Conservation (phyloP, 2,888 invertebrate species). For the Acanthosepion esculentum region DNA sequence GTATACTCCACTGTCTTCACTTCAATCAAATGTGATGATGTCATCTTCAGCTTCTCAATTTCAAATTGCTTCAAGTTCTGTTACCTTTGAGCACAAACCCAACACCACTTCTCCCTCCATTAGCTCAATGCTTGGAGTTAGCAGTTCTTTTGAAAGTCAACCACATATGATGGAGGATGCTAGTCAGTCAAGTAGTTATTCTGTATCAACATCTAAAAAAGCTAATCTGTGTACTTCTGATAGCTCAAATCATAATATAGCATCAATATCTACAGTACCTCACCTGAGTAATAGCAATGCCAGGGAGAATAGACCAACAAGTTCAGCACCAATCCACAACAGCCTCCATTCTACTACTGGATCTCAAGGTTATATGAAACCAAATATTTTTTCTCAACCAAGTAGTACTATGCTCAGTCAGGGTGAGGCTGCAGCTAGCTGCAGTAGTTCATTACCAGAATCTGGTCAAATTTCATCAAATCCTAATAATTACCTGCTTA, state of each 20-base stretch:
- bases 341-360: slow-evolving; percentile 11
- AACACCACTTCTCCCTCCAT: not conserved
- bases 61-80: not conserved
- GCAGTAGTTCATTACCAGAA: not conserved
- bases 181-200: not conserved
- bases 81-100: not conserved
- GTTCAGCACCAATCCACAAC: not conserved
- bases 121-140: not conserved
- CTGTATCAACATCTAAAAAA: not conserved
- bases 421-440: not conserved
- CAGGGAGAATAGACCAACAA: not conserved
- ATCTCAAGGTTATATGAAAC: not conserved
- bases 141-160: not conserved
- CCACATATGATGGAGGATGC: not conserved
- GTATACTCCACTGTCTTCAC: not conserved
- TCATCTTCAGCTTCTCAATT: not conserved
- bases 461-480: not conserved
- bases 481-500: not conserved
- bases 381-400: not conserved
- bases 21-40: not conserved
- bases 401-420: not conserved
- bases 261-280: not conserved
- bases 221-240: not conserved
- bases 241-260: not conserved
- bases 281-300: not conserved